These are phyloP conservation scores for Pantherophis guttatus DNA, from an alignment of 2,113 vertebrate species.

Conservation along the genomic window DNA sequence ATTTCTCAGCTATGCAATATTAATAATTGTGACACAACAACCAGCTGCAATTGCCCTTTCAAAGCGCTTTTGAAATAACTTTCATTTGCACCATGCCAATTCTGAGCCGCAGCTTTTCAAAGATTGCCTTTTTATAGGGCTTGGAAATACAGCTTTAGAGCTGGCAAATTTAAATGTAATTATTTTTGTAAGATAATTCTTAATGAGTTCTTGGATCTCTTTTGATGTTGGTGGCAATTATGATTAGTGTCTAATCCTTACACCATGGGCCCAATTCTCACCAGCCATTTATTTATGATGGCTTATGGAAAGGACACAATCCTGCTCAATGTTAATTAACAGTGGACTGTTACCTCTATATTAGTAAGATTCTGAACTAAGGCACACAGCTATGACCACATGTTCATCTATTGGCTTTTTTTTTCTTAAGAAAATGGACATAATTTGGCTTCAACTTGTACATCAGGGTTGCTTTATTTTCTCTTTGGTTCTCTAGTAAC, in stretches of 20 bases:
- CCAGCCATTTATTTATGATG: constrained; percentile 28
- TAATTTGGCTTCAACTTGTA: background rate
- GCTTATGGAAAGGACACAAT: constrained; percentile 17
- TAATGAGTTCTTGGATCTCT: constrained; percentile 62
- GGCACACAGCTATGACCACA: background rate
- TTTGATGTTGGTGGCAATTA: constrained; percentile 62
- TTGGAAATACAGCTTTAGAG: constrained; percentile 62
- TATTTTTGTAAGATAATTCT: constrained; percentile 77
- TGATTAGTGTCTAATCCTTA: constrained; percentile 28
- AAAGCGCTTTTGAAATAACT: constrained; percentile 57
- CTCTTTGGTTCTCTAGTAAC: background rate
- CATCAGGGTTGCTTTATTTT: background rate
- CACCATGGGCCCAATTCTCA: constrained; percentile 11
- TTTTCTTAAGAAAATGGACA: background rate
- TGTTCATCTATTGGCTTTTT: background rate
- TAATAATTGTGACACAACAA: constrained; percentile 54
- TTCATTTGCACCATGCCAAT: constrained; percentile 59
- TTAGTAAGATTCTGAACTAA: constrained; percentile 7
- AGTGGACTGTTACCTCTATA: constrained; percentile 44
- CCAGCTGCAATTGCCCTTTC: constrained; percentile 54
- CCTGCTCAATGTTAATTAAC: constrained; percentile 31
- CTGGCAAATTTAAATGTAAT: constrained; percentile 71
- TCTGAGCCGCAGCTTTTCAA: constrained; percentile 70
- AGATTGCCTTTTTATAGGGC: constrained; percentile 75
- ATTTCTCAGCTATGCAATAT: constrained; percentile 79